Evolutionary conservation across 2,797 vertebrate species (phyloP), one percentile per base, ranked within the genome.

Genomic region (Danio tinwini): DNA sequence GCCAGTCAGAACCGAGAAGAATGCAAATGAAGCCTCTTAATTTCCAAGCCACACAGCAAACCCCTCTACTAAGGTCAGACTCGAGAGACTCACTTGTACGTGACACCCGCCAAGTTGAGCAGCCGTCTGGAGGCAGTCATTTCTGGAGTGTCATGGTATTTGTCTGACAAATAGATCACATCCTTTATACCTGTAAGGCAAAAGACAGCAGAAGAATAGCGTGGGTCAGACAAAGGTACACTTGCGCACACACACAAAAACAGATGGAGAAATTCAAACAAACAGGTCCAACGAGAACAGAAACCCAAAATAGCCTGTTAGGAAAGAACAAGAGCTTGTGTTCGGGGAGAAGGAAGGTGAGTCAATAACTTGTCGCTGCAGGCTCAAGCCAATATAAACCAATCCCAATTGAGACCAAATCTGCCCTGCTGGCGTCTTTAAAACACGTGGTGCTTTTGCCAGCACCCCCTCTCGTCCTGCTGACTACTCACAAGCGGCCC

Each of bases 81-180:
- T 74, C 42, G 4, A 68, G 65, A 85, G 45, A 80, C 93, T 93
- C 82, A 97, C 97, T 90, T 96, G 89, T 84, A 95, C 1, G 86
- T 58, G 80, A 98, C 69, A 21, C 93, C 90, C 13, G 95, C 94
- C 92, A 96, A 90, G 65, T 88, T 74, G 77, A 99, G 95, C 91
- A 98, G 84, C 49, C 88, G 90, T 72, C 94, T 91, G 11, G 97
- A 95, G 13, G 97, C 96, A 0, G 83, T 93, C 90, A 95, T 94
- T 91, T 95, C 95, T 0, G 81, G 87, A 0, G 81, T 90, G 82
- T 96, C 91, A 0, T 95, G 95, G 84, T 98, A 96, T 81, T 98
- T 98, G 88, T 98, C 96, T 8, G 96, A 98, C 86, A 97, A 91
- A 91, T 93, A 99, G 86, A 98, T 92, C 71, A 99, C 95, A 78